Percentiles rank a stretch among this genome's conserved stretches.
These are phyloP conservation scores for Lonchura striata DNA, from an alignment of 2,113 vertebrate species.

Conservation along the genomic window DNA sequence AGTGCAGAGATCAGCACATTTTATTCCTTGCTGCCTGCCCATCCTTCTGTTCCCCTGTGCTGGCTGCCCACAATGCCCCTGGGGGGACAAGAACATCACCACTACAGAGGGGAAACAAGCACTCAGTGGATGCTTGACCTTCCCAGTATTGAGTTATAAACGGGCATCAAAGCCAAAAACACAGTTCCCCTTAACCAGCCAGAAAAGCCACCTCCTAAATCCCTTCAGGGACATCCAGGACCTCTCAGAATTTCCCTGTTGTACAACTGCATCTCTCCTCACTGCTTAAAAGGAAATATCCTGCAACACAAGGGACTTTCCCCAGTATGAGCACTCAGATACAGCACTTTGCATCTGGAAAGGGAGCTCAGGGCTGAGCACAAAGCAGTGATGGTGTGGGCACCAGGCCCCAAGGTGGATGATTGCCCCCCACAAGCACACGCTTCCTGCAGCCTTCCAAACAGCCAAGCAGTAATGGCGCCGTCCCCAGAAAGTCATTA, in stretches of 20 bases:
- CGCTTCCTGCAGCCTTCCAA: not conserved
- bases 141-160: not conserved
- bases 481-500: not conserved
- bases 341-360: not conserved
- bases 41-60: fast-evolving
- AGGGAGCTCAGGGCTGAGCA: not conserved
- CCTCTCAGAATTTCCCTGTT: not conserved
- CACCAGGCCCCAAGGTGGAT: not conserved
- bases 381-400: fast-evolving
- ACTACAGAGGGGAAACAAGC: not conserved
- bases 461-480: not conserved
- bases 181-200: not conserved
- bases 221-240: not conserved
- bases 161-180: not conserved
- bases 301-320: not conserved
- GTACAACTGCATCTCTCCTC: not conserved
- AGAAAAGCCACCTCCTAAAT: not conserved
- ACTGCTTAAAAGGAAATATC: not conserved
- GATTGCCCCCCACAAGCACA: fast-evolving
- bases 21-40: not conserved
- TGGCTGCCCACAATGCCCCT: fast-evolving
- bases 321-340: not conserved
- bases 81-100: fast-evolving
- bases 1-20: not conserved
- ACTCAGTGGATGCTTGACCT: not conserved